These are phyloP conservation scores for Haliclystus octoradiatus DNA, from an alignment of 30 jellyfish, hydroid and myxozoan genomes.

Conservation along the genomic window DNA sequence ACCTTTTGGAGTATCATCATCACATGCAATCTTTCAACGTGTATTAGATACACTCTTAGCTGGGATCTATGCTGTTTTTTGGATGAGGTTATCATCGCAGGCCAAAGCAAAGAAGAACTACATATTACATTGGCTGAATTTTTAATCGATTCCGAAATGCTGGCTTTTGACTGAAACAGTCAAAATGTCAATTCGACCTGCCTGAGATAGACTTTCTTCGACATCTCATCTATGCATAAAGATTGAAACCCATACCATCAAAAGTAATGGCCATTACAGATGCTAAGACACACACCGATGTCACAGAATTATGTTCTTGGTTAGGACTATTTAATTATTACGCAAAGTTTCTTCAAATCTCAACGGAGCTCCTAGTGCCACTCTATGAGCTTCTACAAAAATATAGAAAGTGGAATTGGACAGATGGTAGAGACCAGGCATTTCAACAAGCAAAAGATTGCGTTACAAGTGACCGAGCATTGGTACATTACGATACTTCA, in stretches of 20 bases:
- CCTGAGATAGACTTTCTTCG: slow-evolving; percentile 28
- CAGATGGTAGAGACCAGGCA: not conserved
- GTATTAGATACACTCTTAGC: slow-evolving; percentile 37
- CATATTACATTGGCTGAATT: slow-evolving; percentile 9
- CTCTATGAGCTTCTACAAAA: slow-evolving; percentile 21
- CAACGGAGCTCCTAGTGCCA: slow-evolving; percentile 21
- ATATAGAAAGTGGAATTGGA: slow-evolving; percentile 21
- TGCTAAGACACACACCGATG: slow-evolving; percentile 30
- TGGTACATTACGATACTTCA: slow-evolving; percentile 56
- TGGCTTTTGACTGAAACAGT: not conserved
- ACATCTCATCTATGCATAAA: slow-evolving; percentile 16
- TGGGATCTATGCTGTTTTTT: slow-evolving; percentile 36
- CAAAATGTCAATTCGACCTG: slow-evolving; percentile 24
- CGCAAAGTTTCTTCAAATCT: slow-evolving; percentile 18
- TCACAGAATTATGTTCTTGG: slow-evolving; percentile 19
- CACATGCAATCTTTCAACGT: slow-evolving; percentile 49
- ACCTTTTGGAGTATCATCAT: slow-evolving; percentile 48
- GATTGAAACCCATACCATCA: slow-evolving; percentile 13
- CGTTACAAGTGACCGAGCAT: not conserved
- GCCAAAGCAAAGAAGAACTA: not conserved
- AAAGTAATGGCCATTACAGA: slow-evolving; percentile 31
- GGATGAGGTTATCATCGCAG: slow-evolving; percentile 19
- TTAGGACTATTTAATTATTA: slow-evolving; percentile 35
- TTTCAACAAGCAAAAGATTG: not conserved
- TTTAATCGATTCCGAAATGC: slow-evolving; percentile 11